A percentile compares a stretch with the other conserved stretches of the same genome.
Conservation (phyloP, 2,888 invertebrate species). For the Eristalis pertinax region DNA sequence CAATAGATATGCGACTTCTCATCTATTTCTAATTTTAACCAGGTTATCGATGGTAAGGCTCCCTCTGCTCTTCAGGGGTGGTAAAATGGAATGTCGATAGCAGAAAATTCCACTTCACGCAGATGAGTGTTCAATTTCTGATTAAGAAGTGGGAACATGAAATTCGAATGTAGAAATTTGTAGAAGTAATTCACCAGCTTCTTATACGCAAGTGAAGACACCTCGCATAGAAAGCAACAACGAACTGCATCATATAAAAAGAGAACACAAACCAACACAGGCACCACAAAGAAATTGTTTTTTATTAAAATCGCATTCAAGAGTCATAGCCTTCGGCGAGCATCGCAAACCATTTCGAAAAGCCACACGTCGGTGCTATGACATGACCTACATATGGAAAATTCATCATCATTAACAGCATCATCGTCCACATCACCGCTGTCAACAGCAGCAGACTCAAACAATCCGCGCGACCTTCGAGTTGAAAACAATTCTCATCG, state of each 20-base stretch:
- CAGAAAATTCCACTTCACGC: too few species aligned
- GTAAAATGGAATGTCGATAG: too few species aligned
- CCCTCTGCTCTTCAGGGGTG: too few species aligned
- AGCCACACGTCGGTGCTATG: slow-evolving; percentile 17
- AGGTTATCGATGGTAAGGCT: too few species aligned
- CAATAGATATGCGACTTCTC: too few species aligned
- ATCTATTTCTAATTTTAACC: too few species aligned
- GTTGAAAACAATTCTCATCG: slow-evolving; percentile 66
- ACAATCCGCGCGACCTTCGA: slow-evolving; percentile 67
- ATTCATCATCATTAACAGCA: slow-evolving; percentile 51
- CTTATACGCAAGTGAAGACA: too few species aligned
- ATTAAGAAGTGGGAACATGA: too few species aligned
- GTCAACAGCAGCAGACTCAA: slow-evolving; percentile 49
- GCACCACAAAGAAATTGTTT: background rate
- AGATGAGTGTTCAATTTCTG: too few species aligned
- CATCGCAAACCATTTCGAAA: background rate
- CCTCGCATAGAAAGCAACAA: too few species aligned
- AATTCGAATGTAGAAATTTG: too few species aligned
- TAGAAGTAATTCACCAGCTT: too few species aligned
- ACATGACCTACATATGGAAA: slow-evolving; percentile 63
- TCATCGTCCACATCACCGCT: slow-evolving; percentile 30
- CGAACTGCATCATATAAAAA: background rate
- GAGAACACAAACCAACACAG: background rate
- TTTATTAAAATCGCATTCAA: slow-evolving; percentile 7
- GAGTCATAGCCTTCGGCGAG: background rate